phyloP scores from a whole-genome alignment of 2,888 invertebrate genomes.

The Andrena fulva region DNA sequence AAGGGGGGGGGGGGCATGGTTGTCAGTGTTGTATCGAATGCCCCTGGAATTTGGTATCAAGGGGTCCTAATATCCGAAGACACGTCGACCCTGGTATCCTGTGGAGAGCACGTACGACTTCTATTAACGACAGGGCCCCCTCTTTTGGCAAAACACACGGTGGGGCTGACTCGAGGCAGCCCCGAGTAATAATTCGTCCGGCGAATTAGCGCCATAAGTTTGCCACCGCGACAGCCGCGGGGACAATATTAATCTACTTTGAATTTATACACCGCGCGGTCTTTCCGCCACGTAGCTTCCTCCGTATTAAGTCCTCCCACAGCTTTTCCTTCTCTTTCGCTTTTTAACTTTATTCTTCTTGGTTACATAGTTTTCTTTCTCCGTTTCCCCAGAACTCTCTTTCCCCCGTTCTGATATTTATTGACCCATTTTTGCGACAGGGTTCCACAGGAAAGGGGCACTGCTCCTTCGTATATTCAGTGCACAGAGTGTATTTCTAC shows the following conservation, averaged over 20 bases:
- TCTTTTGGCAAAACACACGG: conserved; percentile 78
- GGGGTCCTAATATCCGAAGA: conserved; percentile 50
- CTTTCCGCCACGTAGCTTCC: conserved; percentile 58
- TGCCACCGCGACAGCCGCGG: conserved; percentile 80
- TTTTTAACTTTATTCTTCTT: not conserved
- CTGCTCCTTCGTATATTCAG: too few relatives aligned
- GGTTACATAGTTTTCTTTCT: too few relatives aligned
- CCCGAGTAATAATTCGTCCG: conserved; percentile 82
- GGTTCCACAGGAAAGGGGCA: too few relatives aligned
- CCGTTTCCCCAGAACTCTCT: too few relatives aligned
- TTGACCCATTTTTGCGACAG: too few relatives aligned
- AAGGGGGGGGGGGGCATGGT: not conserved
- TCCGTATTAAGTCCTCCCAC: conserved; percentile 60
- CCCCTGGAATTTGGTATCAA: conserved; percentile 18
- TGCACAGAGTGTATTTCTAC: too few relatives aligned
- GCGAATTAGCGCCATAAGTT: conserved; percentile 84
- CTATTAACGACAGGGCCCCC: conserved; percentile 70
- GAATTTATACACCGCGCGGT: conserved; percentile 81
- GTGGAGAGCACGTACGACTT: conserved; percentile 70
- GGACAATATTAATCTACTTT: conserved; percentile 85
- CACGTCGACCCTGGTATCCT: conserved; percentile 46
- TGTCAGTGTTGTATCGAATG: not conserved
- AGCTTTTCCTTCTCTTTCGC: conserved; percentile 50
- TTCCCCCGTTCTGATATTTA: too few relatives aligned
- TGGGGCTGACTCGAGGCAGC: conserved; percentile 76